A percentile compares a stretch with the other conserved stretches of the same genome.
Conservation (phyloP, 2,888 invertebrate species). For the Mesodorylaimus sp. region DNA sequence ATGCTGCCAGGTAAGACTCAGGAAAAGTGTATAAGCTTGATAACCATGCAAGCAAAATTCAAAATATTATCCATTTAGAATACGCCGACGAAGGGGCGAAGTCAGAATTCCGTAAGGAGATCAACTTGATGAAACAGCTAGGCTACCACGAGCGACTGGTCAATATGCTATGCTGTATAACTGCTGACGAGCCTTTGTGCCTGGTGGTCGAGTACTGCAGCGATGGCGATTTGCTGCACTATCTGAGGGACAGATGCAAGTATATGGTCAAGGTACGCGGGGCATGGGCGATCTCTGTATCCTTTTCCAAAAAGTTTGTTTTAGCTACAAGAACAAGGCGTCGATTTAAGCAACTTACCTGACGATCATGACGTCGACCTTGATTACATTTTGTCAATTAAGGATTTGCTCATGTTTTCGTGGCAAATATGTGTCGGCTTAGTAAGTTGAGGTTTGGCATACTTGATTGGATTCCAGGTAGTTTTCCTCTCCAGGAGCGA, state of each 20-base stretch:
- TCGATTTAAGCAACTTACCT: too few species aligned
- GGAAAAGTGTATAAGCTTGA: neutral
- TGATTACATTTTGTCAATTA: slow-evolving; percentile 24
- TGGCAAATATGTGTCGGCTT: slow-evolving; percentile 27
- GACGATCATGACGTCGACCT: slow-evolving; percentile 18
- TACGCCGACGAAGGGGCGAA: slow-evolving; percentile 26
- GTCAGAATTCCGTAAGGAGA: slow-evolving; percentile 47
- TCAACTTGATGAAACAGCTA: slow-evolving; percentile 97
- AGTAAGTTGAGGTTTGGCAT: too few species aligned
- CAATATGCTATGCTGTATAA: slow-evolving; percentile 65
- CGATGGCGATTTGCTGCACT: slow-evolving; percentile 75
- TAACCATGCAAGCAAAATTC: neutral
- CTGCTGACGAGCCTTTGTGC: slow-evolving; percentile 30
- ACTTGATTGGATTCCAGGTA: too few species aligned
- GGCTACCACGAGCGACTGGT: slow-evolving; percentile 37
- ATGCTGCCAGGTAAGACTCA: slow-evolving; percentile 1
- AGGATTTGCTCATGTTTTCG: slow-evolving; percentile 24
- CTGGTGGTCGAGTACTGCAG: slow-evolving; percentile 40
- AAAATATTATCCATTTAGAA: slow-evolving; percentile 14
- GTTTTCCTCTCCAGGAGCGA: too few species aligned
- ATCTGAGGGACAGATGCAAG: slow-evolving; percentile 64
- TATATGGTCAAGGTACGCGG: slow-evolving; percentile 43
- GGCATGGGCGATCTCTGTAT: too few species aligned
- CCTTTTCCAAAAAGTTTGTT: neutral
- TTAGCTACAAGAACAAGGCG: neutral